Percentiles rank a stretch among this genome's conserved stretches.
Evolutionary conservation across 2,888 invertebrate species (phyloP).

Genomic region (Phengaris alcon): DNA sequence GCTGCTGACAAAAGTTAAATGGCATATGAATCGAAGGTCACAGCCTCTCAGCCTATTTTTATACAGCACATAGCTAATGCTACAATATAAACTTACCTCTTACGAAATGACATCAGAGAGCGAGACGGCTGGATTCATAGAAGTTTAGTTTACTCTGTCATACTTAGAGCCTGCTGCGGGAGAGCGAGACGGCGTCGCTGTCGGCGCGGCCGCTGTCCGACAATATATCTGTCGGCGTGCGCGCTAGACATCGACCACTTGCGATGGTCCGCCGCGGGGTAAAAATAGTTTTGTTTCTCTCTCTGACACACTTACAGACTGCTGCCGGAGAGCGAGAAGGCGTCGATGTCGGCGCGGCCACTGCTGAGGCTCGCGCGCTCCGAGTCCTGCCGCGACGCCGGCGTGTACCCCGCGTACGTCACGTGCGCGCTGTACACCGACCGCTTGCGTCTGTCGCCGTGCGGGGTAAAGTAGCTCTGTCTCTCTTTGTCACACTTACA

Average conservation of each 20-base stretch:
- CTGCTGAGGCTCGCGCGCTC: conserved; percentile 96
- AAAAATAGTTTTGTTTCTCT: conserved; percentile 28
- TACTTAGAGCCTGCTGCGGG: too few species aligned
- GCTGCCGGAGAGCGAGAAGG: conserved; percentile 92
- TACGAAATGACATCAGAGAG: too few species aligned
- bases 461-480: background rate
- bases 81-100: background rate
- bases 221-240: conserved; percentile 66
- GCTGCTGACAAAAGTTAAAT: background rate
- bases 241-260: conserved; percentile 82
- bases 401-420: conserved; percentile 89
- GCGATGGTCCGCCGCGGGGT: conserved; percentile 34
- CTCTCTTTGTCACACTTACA: conserved; percentile 79
- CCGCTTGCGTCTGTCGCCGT: conserved; percentile 59
- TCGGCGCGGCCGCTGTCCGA: conserved; percentile 76
- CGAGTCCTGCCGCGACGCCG: too few species aligned
- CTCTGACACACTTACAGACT: conserved; percentile 83
- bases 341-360: conserved; percentile 94
- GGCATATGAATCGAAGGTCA: conserved; percentile 1
- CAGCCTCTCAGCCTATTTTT: conserved; percentile 16
- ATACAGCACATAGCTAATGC: conserved; percentile 12
- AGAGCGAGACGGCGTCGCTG: too few species aligned
- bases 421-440: conserved; percentile 85
- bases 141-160: too few species aligned
- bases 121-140: too few species aligned